phyloP scores from a whole-genome alignment of 2,113 vertebrate genomes.

The Oncorhynchus mykiss region DNA sequence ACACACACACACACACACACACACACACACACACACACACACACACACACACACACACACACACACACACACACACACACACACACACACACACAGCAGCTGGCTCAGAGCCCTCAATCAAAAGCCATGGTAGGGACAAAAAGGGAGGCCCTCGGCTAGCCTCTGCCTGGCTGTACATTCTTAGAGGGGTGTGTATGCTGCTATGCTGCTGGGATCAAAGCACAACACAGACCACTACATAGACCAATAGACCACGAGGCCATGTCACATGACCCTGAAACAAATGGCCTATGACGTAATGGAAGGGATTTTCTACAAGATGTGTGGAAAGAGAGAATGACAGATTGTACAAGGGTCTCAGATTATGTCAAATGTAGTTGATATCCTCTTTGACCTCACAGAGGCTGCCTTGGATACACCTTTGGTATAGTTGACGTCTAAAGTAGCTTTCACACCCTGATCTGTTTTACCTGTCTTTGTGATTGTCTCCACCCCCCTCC shows the following conservation, averaged over 20 bases:
- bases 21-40: slow-evolving; percentile 59
- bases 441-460: too few species aligned
- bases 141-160: slow-evolving; percentile 56
- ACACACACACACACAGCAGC: slow-evolving; percentile 29
- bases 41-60: slow-evolving; percentile 56
- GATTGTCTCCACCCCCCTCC: too few species aligned
- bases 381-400: too few species aligned
- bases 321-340: too few species aligned
- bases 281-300: background rate
- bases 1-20: slow-evolving; percentile 62
- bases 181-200: slow-evolving; percentile 61
- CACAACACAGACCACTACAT: slow-evolving; percentile 22
- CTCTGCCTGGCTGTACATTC: slow-evolving; percentile 56
- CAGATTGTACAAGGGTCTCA: too few species aligned
- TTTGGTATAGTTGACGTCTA: too few species aligned
- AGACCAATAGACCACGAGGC: background rate
- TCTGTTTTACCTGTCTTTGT: too few species aligned
- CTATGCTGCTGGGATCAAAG: slow-evolving; percentile 56
- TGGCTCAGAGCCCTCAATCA: slow-evolving; percentile 43
- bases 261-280: slow-evolving; percentile 23
- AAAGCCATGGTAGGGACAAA: slow-evolving; percentile 21
- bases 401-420: too few species aligned
- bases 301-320: background rate
- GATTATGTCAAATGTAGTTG: background rate
- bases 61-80: too few species aligned